These are phyloP conservation scores for Gonocerus acuteangulatus DNA, from an alignment of 2,888 invertebrate genomes.

Conservation along the genomic window DNA sequence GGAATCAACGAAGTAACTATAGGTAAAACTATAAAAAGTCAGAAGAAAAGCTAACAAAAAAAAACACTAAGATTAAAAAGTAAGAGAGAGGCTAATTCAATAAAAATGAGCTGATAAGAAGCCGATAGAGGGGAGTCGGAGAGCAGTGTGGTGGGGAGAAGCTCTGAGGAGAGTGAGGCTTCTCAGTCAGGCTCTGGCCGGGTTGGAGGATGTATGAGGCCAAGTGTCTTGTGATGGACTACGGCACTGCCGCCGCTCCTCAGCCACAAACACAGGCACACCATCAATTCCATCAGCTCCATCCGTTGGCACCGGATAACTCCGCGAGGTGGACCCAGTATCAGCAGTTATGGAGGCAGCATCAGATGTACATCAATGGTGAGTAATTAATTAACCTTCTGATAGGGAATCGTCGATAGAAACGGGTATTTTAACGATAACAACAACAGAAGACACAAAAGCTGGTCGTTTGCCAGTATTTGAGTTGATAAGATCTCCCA, in stretches of 20 bases:
- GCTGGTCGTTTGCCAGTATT: too few species aligned
- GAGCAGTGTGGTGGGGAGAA: slow-evolving; percentile 1
- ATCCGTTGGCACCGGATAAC: slow-evolving; percentile 44
- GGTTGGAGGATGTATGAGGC: slow-evolving; percentile 38
- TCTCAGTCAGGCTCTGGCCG: slow-evolving; percentile 15
- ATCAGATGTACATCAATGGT: slow-evolving; percentile 69
- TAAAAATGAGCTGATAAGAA: too few species aligned
- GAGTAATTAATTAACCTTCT: too few species aligned
- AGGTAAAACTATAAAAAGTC: too few species aligned
- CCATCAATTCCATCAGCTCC: slow-evolving; percentile 57
- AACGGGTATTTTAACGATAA: too few species aligned
- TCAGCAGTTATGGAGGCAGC: slow-evolving; percentile 70
- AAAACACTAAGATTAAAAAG: too few species aligned
- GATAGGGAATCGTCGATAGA: too few species aligned
- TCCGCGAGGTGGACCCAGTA: slow-evolving; percentile 60
- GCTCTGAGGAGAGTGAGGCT: not conserved
- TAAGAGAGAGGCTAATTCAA: too few species aligned
- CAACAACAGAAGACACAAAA: too few species aligned
- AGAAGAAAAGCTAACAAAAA: too few species aligned
- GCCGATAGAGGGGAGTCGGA: not conserved
- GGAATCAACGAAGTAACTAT: too few species aligned
- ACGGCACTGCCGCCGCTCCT: slow-evolving; percentile 41
- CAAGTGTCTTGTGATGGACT: slow-evolving; percentile 41
- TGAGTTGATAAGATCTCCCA: too few species aligned
- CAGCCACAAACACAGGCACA: slow-evolving; percentile 50